These are phyloP conservation scores for Tenthredo scrophulariae DNA, from an alignment of 2,888 invertebrate genomes.

Conservation along the genomic window DNA sequence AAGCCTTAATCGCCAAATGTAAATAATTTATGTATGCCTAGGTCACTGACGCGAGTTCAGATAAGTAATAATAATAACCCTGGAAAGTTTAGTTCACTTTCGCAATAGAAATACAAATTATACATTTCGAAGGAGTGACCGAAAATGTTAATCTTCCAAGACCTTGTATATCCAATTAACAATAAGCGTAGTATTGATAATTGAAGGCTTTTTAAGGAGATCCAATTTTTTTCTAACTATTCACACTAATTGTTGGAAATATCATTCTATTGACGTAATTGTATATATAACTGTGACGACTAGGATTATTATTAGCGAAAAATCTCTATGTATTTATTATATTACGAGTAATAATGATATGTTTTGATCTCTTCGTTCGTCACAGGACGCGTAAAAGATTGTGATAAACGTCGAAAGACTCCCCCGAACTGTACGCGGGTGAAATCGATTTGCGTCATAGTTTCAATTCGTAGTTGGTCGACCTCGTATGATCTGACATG, in stretches of 20 bases:
- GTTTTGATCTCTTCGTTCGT: slow-evolving; percentile 6
- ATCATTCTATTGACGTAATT: neutral
- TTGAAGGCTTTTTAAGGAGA: neutral
- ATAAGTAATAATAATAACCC: neutral
- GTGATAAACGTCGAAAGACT: neutral
- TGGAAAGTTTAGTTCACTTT: neutral
- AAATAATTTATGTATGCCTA: neutral
- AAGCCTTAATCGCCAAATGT: neutral
- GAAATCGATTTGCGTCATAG: slow-evolving; percentile 20
- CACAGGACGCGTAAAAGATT: neutral
- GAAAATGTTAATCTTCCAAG: neutral
- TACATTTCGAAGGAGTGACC: neutral
- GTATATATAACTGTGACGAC: neutral
- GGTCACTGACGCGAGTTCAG: neutral
- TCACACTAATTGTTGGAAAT: neutral
- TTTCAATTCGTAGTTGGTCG: neutral
- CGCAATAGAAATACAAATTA: neutral
- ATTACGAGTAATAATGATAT: neutral
- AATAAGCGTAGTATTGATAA: neutral
- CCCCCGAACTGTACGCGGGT: neutral
- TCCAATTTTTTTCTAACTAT: neutral
- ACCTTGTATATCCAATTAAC: no score
- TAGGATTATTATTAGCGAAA: neutral
- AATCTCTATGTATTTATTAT: neutral
- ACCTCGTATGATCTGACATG: neutral